These are phyloP conservation scores for Sylvia atricapilla DNA, from an alignment of 2,113 vertebrate species.

Conservation along the genomic window DNA sequence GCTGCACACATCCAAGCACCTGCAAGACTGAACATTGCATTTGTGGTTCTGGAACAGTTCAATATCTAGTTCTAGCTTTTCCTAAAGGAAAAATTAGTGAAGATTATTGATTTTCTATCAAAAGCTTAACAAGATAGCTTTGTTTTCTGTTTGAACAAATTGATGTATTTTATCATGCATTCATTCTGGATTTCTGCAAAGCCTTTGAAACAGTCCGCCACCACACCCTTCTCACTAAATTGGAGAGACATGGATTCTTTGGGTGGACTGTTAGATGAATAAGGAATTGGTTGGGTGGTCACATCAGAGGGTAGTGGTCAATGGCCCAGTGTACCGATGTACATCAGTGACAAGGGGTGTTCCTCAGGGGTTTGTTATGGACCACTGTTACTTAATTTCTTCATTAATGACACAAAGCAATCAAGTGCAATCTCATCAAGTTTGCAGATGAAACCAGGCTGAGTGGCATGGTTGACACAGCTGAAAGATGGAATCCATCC, in stretches of 20 bases:
- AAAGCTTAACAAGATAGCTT: not conserved
- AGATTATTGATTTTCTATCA: not conserved
- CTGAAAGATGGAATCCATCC: not conserved
- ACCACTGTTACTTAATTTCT: not conserved
- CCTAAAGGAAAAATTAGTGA: not conserved
- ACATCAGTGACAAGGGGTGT: not conserved
- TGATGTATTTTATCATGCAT: not conserved
- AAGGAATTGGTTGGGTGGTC: not conserved
- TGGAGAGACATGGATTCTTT: not conserved
- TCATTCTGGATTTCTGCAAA: not conserved
- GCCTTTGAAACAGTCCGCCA: not conserved
- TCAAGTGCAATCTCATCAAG: not conserved
- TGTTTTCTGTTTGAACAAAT: not conserved
- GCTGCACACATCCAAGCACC: not conserved
- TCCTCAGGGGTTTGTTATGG: not conserved
- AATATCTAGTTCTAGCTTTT: not conserved
- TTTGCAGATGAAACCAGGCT: not conserved
- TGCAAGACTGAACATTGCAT: not conserved
- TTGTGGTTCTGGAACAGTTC: not conserved
- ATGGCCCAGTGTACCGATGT: not conserved
- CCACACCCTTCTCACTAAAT: not conserved
- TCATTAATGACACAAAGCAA: not conserved
- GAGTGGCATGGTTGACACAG: too few relatives aligned
- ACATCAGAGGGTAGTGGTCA: not conserved
- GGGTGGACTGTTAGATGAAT: not conserved